These are phyloP conservation scores for Romanogobio albipinnatus DNA, from an alignment of 2,113 vertebrate genomes.

Conservation along the genomic window DNA sequence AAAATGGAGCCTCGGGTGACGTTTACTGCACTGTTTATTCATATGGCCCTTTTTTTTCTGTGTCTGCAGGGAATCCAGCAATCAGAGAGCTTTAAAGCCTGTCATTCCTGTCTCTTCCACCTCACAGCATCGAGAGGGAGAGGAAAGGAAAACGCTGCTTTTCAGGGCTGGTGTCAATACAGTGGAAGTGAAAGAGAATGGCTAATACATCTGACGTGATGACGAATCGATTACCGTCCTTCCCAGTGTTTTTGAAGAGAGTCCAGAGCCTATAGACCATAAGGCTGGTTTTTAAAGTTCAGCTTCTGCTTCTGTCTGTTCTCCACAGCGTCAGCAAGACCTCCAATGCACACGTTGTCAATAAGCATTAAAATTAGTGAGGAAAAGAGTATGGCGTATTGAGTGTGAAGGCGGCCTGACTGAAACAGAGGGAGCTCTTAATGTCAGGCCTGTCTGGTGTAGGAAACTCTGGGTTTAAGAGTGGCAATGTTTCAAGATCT, in stretches of 20 bases:
- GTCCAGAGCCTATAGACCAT: constrained; percentile 14
- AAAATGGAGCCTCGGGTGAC: background rate
- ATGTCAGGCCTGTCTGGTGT: background rate
- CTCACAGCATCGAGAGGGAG: background rate
- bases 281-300: constrained; percentile 22
- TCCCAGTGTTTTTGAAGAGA: constrained; percentile 53
- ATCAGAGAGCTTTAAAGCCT: constrained; percentile 46
- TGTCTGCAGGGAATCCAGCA: background rate
- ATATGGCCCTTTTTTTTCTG: background rate
- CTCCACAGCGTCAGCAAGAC: constrained; percentile 6
- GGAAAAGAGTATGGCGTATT: constrained; percentile 1
- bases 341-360: constrained; percentile 13
- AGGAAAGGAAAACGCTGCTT: background rate
- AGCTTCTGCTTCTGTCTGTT: constrained; percentile 24
- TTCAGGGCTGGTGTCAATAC: constrained; percentile 27
- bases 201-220: constrained; percentile 64
- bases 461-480: background rate
- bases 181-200: constrained; percentile 54
- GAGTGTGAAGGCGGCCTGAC: background rate
- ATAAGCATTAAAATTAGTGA: constrained; percentile 35
- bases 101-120: constrained; percentile 42
- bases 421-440: constrained; percentile 14
- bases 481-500: background rate
- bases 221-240: constrained; percentile 68
- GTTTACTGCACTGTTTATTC: background rate